These are phyloP conservation scores for Drosophila formosana DNA, from an alignment of 2,888 invertebrate genomes.

Conservation along the genomic window DNA sequence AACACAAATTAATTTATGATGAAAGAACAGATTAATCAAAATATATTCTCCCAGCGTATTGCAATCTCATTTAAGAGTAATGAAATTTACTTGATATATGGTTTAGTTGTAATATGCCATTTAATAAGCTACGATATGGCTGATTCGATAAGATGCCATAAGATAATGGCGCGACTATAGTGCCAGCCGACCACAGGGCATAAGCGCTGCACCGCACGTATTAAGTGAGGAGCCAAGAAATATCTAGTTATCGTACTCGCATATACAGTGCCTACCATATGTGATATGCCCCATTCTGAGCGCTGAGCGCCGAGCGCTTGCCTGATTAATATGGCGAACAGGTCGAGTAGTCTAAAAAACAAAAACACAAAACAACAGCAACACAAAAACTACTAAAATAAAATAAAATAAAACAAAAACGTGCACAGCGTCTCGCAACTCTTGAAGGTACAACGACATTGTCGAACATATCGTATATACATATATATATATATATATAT, in stretches of 20 bases:
- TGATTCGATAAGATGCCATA: conserved; percentile 5
- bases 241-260: conserved; percentile 21
- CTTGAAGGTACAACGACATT: conserved; percentile 63
- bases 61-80: neutral
- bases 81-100: conserved; percentile 1
- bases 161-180: conserved; percentile 3
- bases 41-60: neutral
- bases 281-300: conserved; percentile 39
- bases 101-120: neutral
- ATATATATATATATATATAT: no score
- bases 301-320: conserved; percentile 13
- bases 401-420: conserved; percentile 48
- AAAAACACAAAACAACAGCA: conserved; percentile 1
- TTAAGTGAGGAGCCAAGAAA: conserved; percentile 13
- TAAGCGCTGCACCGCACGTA: conserved; percentile 11
- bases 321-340: conserved; percentile 72
- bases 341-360: conserved; percentile 41
- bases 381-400: conserved; percentile 14
- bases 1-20: no score
- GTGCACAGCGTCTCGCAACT: conserved; percentile 55
- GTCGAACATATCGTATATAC: conserved; percentile 7
- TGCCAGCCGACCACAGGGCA: neutral
- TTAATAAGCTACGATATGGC: neutral
- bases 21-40: neutral
- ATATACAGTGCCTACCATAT: conserved; percentile 21